Evolutionary conservation across 2,113 vertebrate genomes (phyloP).

Genomic region (Tricholaema leucomelas): DNA sequence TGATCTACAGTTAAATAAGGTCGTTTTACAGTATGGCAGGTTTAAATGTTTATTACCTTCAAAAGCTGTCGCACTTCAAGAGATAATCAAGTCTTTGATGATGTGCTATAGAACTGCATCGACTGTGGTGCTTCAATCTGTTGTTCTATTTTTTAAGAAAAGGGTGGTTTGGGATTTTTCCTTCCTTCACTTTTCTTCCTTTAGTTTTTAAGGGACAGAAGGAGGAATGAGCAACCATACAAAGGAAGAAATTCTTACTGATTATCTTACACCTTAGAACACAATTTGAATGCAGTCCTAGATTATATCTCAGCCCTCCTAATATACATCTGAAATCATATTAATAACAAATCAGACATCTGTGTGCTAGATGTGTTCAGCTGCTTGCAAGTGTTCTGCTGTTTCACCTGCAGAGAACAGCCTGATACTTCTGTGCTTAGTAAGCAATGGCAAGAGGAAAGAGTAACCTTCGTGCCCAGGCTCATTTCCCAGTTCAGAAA

Average conservation of each 20-base stretch:
- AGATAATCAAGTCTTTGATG: neutral
- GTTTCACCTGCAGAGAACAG: slow-evolving; percentile 1
- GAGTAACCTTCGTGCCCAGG: rapidly evolving
- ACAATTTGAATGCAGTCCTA: slow-evolving; percentile 45
- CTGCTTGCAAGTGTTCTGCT: neutral
- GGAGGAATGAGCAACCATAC: neutral
- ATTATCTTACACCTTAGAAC: slow-evolving; percentile 8
- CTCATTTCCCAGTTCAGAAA: neutral
- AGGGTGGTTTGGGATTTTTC: neutral
- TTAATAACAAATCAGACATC: slow-evolving; percentile 22
- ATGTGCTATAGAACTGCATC: neutral
- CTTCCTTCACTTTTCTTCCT: neutral
- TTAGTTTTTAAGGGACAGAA: neutral
- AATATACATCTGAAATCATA: slow-evolving; percentile 44
- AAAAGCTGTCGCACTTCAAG: neutral
- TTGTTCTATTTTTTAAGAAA: neutral
- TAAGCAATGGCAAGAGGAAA: neutral
- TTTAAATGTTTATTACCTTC: slow-evolving; percentile 21
- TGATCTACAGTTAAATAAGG: neutral
- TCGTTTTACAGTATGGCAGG: neutral
- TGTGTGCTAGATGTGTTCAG: slow-evolving; percentile 14
- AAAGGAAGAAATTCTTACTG: neutral
- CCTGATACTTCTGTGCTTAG: neutral
- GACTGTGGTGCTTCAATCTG: neutral
- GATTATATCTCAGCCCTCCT: slow-evolving; percentile 34